Conservation (phyloP, 1,140 invertebrate species). For the Drosophila busckii region DNA sequence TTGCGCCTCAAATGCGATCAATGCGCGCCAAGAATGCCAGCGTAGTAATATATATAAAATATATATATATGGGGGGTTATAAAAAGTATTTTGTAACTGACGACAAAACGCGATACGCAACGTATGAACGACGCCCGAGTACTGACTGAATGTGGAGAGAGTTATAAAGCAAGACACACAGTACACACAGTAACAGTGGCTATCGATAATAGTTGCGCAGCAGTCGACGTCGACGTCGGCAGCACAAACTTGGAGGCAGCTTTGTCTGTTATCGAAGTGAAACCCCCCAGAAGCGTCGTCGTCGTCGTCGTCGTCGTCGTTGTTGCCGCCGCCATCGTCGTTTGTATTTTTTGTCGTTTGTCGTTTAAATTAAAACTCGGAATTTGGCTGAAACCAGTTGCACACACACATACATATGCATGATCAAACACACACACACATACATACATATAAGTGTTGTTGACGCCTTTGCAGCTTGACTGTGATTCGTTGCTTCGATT, state of each 20-base stretch:
- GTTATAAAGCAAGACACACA: constrained; percentile 24
- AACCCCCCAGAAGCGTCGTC: constrained; percentile 8
- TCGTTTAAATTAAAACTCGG: constrained; percentile 69
- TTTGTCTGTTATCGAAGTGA: constrained; percentile 29
- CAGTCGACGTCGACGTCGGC: neutral
- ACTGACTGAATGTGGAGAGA: constrained; percentile 47
- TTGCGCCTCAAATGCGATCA: neutral
- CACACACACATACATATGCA: constrained; percentile 18
- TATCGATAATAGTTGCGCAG: constrained; percentile 62
- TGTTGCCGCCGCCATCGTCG: constrained; percentile 12
- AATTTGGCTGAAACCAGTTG: constrained; percentile 74
- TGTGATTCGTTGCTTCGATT: constrained; percentile 60
- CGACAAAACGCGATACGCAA: too few species aligned
- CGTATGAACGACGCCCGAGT: constrained; percentile 63
- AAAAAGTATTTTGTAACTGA: too few species aligned
- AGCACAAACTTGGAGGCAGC: constrained; percentile 7
- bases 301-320: neutral
- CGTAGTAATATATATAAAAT: too few species aligned
- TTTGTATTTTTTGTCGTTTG: constrained; percentile 34
- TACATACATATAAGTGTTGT: constrained; percentile 21
- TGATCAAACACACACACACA: constrained; percentile 8
- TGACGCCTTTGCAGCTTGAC: constrained; percentile 47
- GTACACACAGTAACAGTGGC: constrained; percentile 5
- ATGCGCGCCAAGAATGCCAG: too few species aligned
- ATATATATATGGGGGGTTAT: too few species aligned